phyloP scores from a whole-genome alignment of 2,797 vertebrate genomes.

The Alectoris magna region DNA sequence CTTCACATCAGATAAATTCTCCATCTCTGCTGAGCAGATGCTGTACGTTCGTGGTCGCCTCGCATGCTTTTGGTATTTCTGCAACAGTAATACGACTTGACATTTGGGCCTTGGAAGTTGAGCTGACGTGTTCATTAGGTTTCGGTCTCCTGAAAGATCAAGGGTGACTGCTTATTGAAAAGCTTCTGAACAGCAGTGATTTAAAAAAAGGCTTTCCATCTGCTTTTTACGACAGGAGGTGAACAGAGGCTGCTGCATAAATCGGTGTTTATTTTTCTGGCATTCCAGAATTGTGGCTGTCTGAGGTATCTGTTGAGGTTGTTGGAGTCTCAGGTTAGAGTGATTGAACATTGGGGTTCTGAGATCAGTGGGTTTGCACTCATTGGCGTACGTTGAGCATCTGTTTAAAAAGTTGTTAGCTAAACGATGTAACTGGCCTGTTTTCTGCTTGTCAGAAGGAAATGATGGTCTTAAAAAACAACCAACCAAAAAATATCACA shows the following conservation, averaged over 20 bases:
- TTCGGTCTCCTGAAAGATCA: not conserved
- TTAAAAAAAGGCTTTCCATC: not conserved
- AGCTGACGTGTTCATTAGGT: not conserved
- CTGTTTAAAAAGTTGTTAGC: not conserved
- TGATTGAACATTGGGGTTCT: not conserved
- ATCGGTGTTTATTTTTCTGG: not conserved
- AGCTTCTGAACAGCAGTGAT: not conserved
- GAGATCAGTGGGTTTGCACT: not conserved
- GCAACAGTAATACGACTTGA: accelerated
- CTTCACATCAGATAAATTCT: not conserved
- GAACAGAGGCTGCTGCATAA: not conserved
- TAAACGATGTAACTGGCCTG: not conserved
- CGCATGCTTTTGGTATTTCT: not conserved
- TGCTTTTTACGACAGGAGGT: not conserved
- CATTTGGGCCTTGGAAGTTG: not conserved
- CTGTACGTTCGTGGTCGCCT: not conserved
- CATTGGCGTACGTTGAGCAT: not conserved
- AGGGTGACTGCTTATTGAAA: not conserved
- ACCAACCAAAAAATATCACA: not conserved
- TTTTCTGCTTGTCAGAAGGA: not conserved
- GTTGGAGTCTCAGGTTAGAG: not conserved
- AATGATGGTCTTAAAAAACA: not conserved
- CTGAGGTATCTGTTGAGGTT: not conserved
- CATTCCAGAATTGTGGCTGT: not conserved
- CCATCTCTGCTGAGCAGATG: not conserved